These are phyloP conservation scores for Actenoides lindsayi DNA, from an alignment of 2,113 vertebrate species.

Conservation along the genomic window DNA sequence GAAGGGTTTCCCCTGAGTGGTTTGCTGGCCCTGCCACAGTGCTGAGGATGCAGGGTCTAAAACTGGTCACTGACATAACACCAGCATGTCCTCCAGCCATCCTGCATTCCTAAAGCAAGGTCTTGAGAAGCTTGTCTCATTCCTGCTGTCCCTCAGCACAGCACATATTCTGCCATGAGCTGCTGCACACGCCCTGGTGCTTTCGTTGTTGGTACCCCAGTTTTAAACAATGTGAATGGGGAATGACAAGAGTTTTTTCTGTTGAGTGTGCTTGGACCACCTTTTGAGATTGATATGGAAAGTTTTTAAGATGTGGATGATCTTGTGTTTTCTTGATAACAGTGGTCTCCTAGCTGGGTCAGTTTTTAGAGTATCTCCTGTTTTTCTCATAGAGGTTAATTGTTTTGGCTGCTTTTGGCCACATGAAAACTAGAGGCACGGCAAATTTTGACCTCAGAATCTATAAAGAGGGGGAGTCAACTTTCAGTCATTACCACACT, in stretches of 20 bases:
- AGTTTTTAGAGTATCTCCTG: background rate
- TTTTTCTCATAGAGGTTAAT: background rate
- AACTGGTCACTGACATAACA: rapidly evolving
- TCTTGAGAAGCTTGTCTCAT: rapidly evolving
- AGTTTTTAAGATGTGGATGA: background rate
- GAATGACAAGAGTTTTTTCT: rapidly evolving
- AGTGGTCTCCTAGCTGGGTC: background rate
- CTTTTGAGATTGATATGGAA: background rate
- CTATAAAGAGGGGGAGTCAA: background rate
- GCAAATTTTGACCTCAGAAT: background rate
- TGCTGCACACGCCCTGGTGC: background rate
- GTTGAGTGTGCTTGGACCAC: background rate
- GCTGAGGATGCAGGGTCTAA: background rate
- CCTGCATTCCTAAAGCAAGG: background rate
- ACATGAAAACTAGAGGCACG: rapidly evolving
- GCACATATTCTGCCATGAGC: background rate
- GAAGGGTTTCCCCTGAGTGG: rapidly evolving
- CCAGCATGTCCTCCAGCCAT: rapidly evolving
- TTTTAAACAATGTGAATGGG: background rate
- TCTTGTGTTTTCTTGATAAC: background rate
- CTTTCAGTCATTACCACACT: background rate
- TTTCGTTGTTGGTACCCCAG: background rate
- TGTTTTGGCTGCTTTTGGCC: background rate
- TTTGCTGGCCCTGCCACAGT: background rate
- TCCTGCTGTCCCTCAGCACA: background rate